Base-by-base conservation (phyloP, 2,113 vertebrate genomes). In the Nerophis ophidion region DNA sequence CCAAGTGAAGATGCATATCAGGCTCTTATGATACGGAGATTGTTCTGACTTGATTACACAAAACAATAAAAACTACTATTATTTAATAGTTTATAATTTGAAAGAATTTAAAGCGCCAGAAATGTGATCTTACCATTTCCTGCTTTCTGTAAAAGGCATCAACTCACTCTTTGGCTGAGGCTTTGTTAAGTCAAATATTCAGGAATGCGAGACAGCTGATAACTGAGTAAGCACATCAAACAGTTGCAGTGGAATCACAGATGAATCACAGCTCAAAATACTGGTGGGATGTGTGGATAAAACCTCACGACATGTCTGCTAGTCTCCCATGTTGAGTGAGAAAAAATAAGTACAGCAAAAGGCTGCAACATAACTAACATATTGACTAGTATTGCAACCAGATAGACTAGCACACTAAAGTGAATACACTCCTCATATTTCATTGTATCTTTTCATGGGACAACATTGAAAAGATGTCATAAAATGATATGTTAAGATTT, bases 161-260 rank as follows among this genome's bases (percentile, higher is more conserved):
- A 9, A 42, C 16, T 5, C 38, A 19, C 36, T 13, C 54, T 61
- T 50, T 57, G 48, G 19, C 35, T 63, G 5, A 52, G 36, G 13
- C 15, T 15, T 50, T 47, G 42, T 46, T 19, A 5, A 12, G 53
- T 47, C 55, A 4, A 36, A 67, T 50, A 61, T 35, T 49, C 8
- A 54, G 38, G 17, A 35, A 49, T 57, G 56, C 8, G 38, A 60
- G 38, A 35, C 9, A 4, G 60, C 19, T 66, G 17, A 60, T 60
- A 72, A 53, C 4, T 47, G 57, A 11, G 56, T 16, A 65, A 35
- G 40, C 5, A 42, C 60, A 52, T 75, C 65, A 63, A 65, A 61
- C 48, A 36, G 71, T 63, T 65, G 60, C 60, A 13, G 57, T 45
- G 65, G 74, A 83, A 71, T 79, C 77, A 76, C 48, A 58, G 71